A percentile compares a stretch with the other conserved stretches of the same genome.
These are phyloP conservation scores for Pherbina coryleti DNA, from an alignment of 2,888 invertebrate species.

Conservation along the genomic window DNA sequence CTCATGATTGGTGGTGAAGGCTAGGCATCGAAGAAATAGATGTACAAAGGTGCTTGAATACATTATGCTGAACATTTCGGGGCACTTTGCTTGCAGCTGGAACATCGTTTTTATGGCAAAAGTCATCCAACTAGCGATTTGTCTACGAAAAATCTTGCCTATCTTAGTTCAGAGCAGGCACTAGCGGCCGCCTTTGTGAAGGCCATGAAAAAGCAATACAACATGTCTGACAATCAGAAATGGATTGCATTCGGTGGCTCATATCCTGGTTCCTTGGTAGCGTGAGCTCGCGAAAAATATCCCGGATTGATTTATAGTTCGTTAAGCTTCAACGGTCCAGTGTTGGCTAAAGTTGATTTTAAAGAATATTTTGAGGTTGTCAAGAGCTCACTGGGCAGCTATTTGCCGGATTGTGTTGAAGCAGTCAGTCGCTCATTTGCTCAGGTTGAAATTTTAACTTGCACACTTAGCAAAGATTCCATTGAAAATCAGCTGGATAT, in stretches of 20 bases:
- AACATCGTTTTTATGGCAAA: constrained; percentile 94
- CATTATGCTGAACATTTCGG: constrained; percentile 83
- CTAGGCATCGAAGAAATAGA: constrained; percentile 85
- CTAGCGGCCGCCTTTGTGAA: constrained; percentile 86
- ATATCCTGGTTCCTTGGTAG: constrained; percentile 92
- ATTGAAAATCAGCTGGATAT: constrained; percentile 76
- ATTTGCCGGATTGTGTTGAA: constrained; percentile 77
- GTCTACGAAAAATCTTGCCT: constrained; percentile 82
- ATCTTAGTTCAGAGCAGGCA: constrained; percentile 84
- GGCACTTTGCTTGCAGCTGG: constrained; percentile 88
- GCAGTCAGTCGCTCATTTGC: constrained; percentile 76
- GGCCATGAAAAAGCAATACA: constrained; percentile 77
- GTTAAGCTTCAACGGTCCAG: constrained; percentile 90
- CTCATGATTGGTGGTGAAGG: constrained; percentile 97
- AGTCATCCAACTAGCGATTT: constrained; percentile 92
- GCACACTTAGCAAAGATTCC: constrained; percentile 78
- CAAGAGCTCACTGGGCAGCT: constrained; percentile 77
- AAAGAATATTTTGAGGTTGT: constrained; percentile 88
- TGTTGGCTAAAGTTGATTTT: constrained; percentile 88
- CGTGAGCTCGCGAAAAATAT: constrained; percentile 90
- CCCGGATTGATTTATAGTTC: constrained; percentile 89
- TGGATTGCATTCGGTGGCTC: constrained; percentile 97
- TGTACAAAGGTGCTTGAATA: constrained; percentile 89
- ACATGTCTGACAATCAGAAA: constrained; percentile 74
- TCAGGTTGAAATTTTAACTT: constrained; percentile 79